These are phyloP conservation scores for Cantharis rufa DNA, from an alignment of 2,888 invertebrate genomes.

Conservation along the genomic window DNA sequence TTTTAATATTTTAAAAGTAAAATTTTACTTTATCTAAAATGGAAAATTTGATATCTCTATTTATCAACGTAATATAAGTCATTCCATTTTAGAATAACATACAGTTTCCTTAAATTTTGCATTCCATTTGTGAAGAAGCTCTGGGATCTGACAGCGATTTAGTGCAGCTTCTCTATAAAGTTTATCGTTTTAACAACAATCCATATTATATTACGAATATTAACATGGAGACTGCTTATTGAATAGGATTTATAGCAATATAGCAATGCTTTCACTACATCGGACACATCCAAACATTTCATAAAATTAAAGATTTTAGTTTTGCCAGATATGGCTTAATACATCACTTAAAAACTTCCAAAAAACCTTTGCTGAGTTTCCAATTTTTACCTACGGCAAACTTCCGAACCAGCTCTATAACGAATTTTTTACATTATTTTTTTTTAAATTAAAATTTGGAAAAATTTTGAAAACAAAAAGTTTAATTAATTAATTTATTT, in stretches of 20 bases:
- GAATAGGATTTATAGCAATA: neutral
- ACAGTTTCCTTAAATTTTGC: neutral
- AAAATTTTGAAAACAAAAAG: neutral
- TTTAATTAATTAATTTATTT: neutral
- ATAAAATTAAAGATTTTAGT: neutral
- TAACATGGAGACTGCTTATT: neutral
- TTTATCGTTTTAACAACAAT: neutral
- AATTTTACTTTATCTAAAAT: neutral
- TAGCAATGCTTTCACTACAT: neutral
- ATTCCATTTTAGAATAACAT: neutral
- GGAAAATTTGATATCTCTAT: neutral
- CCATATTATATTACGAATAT: neutral
- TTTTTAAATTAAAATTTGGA: too few relatives aligned
- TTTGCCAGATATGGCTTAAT: too few relatives aligned
- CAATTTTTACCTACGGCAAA: neutral
- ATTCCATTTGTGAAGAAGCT: neutral
- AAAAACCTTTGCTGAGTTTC: too few relatives aligned
- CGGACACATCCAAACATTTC: neutral
- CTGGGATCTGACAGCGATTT: neutral
- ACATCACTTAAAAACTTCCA: neutral
- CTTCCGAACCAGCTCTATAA: neutral
- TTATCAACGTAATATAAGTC: neutral
- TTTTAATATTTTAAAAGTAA: neutral
- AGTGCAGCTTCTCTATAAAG: neutral
- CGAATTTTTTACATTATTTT: too few relatives aligned